These are phyloP conservation scores for Varecia variegata DNA, from an alignment of 2,797 vertebrate genomes.

Conservation along the genomic window DNA sequence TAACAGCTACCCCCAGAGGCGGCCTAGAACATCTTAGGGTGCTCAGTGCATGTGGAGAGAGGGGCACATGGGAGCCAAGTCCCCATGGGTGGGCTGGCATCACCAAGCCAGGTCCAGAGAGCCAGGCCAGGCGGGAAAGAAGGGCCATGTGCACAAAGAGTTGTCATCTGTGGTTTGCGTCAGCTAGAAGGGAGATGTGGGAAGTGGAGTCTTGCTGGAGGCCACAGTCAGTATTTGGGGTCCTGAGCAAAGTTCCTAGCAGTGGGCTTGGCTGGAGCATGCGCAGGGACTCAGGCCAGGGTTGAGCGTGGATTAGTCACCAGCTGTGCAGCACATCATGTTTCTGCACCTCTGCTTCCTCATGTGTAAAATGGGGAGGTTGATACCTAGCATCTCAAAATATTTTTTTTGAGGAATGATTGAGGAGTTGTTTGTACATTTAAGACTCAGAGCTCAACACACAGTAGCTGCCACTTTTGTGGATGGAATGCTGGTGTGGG, in stretches of 20 bases:
- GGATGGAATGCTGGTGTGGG: neutral
- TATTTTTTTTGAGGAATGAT: neutral
- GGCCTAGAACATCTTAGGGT: neutral
- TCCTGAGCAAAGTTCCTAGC: neutral
- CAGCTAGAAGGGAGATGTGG: neutral
- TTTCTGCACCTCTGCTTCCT: neutral
- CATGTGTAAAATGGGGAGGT: neutral
- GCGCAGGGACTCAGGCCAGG: neutral
- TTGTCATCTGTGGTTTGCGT: neutral
- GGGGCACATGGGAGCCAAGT: neutral
- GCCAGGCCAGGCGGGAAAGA: neutral
- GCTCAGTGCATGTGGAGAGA: neutral
- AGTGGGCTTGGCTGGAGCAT: neutral
- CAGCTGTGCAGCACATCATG: fast-evolving
- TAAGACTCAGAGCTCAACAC: neutral
- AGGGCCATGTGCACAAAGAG: neutral
- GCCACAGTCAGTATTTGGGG: neutral
- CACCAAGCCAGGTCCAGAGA: neutral
- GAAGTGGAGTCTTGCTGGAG: neutral
- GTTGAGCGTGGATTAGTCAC: neutral
- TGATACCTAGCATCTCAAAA: neutral
- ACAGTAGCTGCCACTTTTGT: neutral
- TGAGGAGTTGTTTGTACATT: neutral
- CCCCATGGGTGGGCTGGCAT: neutral
- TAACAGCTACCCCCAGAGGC: neutral